Evolutionary conservation across 2,888 invertebrate species (phyloP).

Genomic region (Synergus gifuensis): DNA sequence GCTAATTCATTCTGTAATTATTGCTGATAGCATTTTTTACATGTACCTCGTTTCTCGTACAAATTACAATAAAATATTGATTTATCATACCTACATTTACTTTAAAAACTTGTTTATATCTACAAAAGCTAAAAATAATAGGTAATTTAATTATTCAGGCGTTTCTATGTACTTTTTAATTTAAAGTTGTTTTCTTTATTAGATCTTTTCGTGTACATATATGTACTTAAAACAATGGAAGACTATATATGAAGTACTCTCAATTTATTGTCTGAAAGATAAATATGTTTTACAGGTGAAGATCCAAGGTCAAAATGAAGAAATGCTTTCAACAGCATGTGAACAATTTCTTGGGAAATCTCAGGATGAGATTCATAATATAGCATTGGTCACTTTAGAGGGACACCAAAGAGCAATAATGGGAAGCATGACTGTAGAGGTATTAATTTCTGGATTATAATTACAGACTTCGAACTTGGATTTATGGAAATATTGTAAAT

Average conservation of each 20-base stretch:
- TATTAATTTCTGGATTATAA: constrained; percentile 59
- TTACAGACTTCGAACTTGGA: neutral
- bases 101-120: neutral
- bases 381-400: constrained; percentile 94
- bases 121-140: neutral
- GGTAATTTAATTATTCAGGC: too few species aligned
- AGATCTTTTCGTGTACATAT: neutral
- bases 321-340: constrained; percentile 94
- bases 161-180: neutral
- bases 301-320: constrained; percentile 93
- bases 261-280: neutral
- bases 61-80: too few species aligned
- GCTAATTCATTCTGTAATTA: too few species aligned
- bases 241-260: neutral
- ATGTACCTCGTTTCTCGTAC: too few species aligned
- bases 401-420: constrained; percentile 97
- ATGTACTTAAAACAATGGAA: neutral
- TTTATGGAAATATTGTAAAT: constrained; percentile 8
- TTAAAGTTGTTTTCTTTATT: neutral
- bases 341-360: constrained; percentile 95
- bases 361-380: constrained; percentile 93
- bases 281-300: constrained; percentile 82
- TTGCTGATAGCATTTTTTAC: too few species aligned
- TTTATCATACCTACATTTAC: neutral
- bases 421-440: constrained; percentile 97